Percentiles rank a stretch among this genome's conserved stretches.
Evolutionary conservation across 2,113 vertebrate genomes (phyloP).

Genomic region (Capricornis sumatraensis): DNA sequence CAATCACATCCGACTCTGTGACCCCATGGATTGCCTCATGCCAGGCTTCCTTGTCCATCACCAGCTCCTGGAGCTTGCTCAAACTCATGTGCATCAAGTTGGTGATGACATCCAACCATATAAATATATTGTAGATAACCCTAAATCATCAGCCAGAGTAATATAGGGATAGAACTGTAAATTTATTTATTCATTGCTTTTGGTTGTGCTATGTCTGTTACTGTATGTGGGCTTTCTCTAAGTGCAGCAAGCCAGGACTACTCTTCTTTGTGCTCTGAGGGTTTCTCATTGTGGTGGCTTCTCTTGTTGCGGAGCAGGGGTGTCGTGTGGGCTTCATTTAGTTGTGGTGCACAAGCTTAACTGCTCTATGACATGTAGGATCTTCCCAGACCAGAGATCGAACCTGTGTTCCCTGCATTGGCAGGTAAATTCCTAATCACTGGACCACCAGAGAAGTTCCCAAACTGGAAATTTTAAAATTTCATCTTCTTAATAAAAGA

Average conservation of each 20-base stretch:
- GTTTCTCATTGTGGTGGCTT: not conserved
- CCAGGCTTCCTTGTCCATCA: not conserved
- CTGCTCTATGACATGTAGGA: not conserved
- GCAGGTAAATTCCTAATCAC: not conserved
- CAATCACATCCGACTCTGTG: fast-evolving
- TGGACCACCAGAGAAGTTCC: not conserved
- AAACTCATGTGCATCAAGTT: not conserved
- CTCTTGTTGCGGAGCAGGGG: not conserved
- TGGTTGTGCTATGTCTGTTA: not conserved
- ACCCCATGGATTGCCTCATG: not conserved
- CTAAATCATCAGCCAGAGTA: not conserved
- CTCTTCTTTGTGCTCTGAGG: not conserved
- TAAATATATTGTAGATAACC: not conserved
- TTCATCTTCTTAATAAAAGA: not conserved
- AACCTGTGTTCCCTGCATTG: not conserved
- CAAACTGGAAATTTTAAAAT: not conserved
- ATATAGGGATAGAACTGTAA: not conserved
- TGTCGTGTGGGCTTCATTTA: not conserved
- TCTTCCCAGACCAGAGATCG: not conserved
- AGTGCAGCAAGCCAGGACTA: not conserved
- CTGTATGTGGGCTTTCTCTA: not conserved
- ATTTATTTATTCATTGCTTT: not conserved
- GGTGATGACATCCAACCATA: not conserved
- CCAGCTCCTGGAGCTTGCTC: not conserved
- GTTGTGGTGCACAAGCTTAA: not conserved